Base-by-base conservation (phyloP, 1,140 invertebrate species). In the Rhyacophila brunnea region DNA sequence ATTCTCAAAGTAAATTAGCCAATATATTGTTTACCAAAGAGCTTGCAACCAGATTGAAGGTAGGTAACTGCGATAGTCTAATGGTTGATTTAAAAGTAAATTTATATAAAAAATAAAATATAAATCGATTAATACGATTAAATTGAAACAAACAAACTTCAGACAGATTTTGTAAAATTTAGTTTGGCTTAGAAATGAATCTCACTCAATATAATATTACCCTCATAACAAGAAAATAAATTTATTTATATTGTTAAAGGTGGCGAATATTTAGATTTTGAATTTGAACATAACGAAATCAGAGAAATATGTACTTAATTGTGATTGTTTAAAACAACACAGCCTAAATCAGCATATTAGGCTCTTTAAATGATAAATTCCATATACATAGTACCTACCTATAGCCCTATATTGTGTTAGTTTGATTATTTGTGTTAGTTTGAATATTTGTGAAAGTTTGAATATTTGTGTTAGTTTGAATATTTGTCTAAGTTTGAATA, bases 1-100 rank as follows among this genome's bases (percentile, higher is more conserved):
- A 91, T 70, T 66, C 71, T 7, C 86, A 88, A 67, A 90, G 88
- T 68, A 92, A 92, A 79, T 65, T 91, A 55, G 87, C 88, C 4
- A 89, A 91, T 65, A 71, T 90, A 17, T 70, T 91, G n/a, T 91
- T 91, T 65, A 83, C 83, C 0, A 78, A 73, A 28, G 85, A 89
- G 70, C 70, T 92, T 6, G 72, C 79, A 1, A 71, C 71, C 34
- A 70, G 78, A 62, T 67, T 91, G 1, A 70, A 83, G 79, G 83
- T 65, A 51, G 40, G 19, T 53, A 18, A 56, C 42, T 4, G 1
- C 3, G 10, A 43, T 43, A 2, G 2, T 2, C 1, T 43, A 3
- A 2, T 48, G 28, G 7, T 48, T 48, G 18, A 15, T 20, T 48
- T 48, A 10, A 55, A 54, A 15, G 53, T 44, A 1, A 54, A 48